These are phyloP conservation scores for Esox masquinongy DNA, from an alignment of 2,797 vertebrate genomes.

Conservation along the genomic window DNA sequence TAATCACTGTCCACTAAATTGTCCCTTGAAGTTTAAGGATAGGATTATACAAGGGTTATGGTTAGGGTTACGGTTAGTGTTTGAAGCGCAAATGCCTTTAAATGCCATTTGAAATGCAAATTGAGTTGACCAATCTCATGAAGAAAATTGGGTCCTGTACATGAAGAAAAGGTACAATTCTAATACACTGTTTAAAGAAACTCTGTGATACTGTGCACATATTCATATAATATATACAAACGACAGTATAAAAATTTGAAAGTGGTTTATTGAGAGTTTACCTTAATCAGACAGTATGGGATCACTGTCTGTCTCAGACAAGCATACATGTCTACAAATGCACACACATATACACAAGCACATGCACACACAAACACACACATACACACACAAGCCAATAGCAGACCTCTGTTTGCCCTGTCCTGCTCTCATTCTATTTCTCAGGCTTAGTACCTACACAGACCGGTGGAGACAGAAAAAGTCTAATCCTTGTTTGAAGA, in stretches of 20 bases:
- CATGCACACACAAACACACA: not conserved
- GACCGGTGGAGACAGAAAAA: not conserved
- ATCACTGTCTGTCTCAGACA: slow-evolving; percentile 45
- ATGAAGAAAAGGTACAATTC: too few relatives aligned
- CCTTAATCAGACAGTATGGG: slow-evolving; percentile 59
- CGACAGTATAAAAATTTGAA: slow-evolving; percentile 23
- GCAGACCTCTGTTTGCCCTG: slow-evolving; percentile 5
- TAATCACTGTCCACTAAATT: too few relatives aligned
- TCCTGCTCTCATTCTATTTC: not conserved
- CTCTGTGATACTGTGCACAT: too few relatives aligned
- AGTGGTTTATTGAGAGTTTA: slow-evolving; percentile 56
- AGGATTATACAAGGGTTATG: too few relatives aligned
- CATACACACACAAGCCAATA: not conserved
- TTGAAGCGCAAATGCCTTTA: too few relatives aligned
- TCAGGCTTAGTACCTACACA: not conserved
- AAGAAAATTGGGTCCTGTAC: too few relatives aligned
- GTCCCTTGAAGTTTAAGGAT: too few relatives aligned
- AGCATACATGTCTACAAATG: not conserved
- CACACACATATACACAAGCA: not conserved
- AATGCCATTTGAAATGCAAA: too few relatives aligned
- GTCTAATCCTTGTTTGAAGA: not conserved
- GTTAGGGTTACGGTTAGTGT: too few relatives aligned
- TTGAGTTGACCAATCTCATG: too few relatives aligned
- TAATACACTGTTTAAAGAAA: too few relatives aligned
- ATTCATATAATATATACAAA: not conserved